phyloP scores from a whole-genome alignment of 2,113 vertebrate species.

The Tragelaphus buxtoni region DNA sequence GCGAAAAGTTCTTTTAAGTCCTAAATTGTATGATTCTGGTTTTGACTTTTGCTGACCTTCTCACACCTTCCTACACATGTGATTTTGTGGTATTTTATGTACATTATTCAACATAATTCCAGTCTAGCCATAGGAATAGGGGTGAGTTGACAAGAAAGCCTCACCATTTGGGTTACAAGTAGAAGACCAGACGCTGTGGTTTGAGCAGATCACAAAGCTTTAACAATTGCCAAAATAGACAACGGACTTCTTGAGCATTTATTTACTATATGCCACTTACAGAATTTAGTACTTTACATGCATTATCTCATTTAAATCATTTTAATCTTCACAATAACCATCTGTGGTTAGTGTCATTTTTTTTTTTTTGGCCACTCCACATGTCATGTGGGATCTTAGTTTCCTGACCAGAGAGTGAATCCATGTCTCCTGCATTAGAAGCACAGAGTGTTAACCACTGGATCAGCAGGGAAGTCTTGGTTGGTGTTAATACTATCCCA shows the following conservation, averaged over 20 bases:
- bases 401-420: not conserved
- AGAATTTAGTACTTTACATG: not conserved
- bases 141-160: not conserved
- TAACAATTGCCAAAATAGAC: not conserved
- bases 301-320: not conserved
- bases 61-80: not conserved
- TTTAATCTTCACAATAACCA: not conserved
- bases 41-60: not conserved
- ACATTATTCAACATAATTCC: not conserved
- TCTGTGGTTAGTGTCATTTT: not conserved
- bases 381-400: not conserved
- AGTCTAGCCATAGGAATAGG: not conserved
- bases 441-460: not conserved
- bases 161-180: not conserved
- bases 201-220: not conserved
- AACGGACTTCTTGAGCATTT: not conserved
- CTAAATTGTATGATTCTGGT: not conserved
- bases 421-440: not conserved
- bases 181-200: not conserved
- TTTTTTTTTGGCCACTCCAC: not conserved
- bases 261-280: not conserved
- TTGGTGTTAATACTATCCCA: not conserved
- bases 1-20: not conserved
- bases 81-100: not conserved
- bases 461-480: not conserved